These are phyloP conservation scores for Erynnis tages DNA, from an alignment of 2,888 invertebrate species.

Conservation along the genomic window DNA sequence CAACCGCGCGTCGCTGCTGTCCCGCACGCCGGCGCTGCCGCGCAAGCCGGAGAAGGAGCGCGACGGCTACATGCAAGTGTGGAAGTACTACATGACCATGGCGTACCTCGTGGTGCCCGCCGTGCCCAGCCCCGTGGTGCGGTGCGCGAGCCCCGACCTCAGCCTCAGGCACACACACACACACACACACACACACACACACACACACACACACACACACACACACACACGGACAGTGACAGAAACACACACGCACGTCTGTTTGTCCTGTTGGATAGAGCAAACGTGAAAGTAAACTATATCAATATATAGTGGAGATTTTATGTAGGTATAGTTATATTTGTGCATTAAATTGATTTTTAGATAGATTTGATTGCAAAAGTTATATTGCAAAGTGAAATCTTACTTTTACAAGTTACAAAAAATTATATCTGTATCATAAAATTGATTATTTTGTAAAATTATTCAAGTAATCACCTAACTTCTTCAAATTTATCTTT, in stretches of 20 bases:
- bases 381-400: too few relatives aligned
- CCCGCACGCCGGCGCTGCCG: slow-evolving; percentile 91
- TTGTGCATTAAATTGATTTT: too few relatives aligned
- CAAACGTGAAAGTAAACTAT: too few relatives aligned
- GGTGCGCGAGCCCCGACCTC: slow-evolving; percentile 96
- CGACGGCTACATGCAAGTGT: slow-evolving; percentile 97
- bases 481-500: too few relatives aligned
- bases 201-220: background rate
- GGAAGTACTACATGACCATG: slow-evolving; percentile 98
- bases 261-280: background rate
- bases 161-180: slow-evolving; percentile 87
- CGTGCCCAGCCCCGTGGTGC: slow-evolving; percentile 90
- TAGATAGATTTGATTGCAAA: too few relatives aligned
- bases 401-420: too few relatives aligned
- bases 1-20: slow-evolving; percentile 95
- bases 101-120: slow-evolving; percentile 98
- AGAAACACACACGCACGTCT: background rate
- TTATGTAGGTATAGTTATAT: too few relatives aligned
- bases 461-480: too few relatives aligned
- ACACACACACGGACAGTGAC: background rate
- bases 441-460: too few relatives aligned
- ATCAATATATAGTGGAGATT: too few relatives aligned
- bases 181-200: background rate
- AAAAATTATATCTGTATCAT: too few relatives aligned
- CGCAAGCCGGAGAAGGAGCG: slow-evolving; percentile 96